Evolutionary conservation across 2,888 invertebrate genomes (phyloP), one percentile per base, ranked within the genome.

Genomic region (Chorisops tibialis): DNA sequence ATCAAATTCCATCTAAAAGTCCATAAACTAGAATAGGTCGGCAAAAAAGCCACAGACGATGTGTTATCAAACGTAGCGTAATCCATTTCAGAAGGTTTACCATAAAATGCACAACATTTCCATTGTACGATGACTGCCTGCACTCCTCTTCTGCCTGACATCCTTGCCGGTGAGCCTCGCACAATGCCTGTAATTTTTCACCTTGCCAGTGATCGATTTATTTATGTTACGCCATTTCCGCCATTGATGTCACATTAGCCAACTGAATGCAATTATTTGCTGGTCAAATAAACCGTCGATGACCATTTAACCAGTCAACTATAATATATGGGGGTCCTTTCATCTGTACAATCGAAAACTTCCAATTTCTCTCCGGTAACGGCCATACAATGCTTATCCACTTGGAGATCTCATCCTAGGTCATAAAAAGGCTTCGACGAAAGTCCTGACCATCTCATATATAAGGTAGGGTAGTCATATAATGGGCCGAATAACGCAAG

Each of bases 201-300:
- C 47, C 21, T 47, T 12, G 19, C 22, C 22, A n/a, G 51, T 38
- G 38, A 51, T 51, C 37, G 16, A 54, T 41, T 54, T 54, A 54
- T 41, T 54, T 54, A 54, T 21, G 38, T 38, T 24, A 19, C 11
- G n/a, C 41, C 18, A 59, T 49, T 41, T 24, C 43, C 21, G n/a
- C 39, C 24, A 45, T 37, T 30, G 50, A 51, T 50, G 39, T 62
- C 50, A 37, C 58, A 62, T 50, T 50, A 60, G 21, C 49, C 58
- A 39, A 56, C 41, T 14, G 37, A 24, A 51, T 30, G 59, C 59
- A 63, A 63, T 63, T 63, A 63, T 63, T 63, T 59, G 52, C 38
- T 50, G 52, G 41, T 59, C 59, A 59, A 59, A 59, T 52, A 63
- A 52, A 52, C 52, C 47, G 47, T 45, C 63, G 52, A 59, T 59